Evolutionary conservation across 2,113 vertebrate genomes (phyloP), one percentile per base, ranked within the genome.

Genomic region (Sigmodon hispidus): DNA sequence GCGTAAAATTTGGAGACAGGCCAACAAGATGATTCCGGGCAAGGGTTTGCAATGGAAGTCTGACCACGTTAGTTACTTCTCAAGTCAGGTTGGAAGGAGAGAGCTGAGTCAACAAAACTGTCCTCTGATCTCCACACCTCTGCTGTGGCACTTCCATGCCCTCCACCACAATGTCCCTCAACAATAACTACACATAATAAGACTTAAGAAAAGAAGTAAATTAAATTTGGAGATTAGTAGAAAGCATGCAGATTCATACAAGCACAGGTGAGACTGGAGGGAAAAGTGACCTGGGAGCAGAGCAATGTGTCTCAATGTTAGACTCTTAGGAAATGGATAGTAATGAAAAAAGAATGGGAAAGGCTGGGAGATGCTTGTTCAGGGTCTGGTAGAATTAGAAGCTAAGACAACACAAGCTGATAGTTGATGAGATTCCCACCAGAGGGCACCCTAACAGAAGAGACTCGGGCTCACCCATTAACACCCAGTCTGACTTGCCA

Each of bases 381-480:
- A 57, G 31, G 63, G 17, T 43, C 16, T 29, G 72, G 17, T 34
- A 22, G 7, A 3, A 48, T 86, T 43, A 34, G 69, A 61, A 34
- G 5, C 36, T 63, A 45, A 91, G 48, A 36, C n/a, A 12, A 40
- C 17, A n/a, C 3, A 5, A 5, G 31, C 29, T 1, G 73, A 83
- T 52, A 61, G 76, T 50, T 11, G 72, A 61, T 73, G 55, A 69
- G 29, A 79, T 34, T 43, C 24, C 85, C 97, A 95, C 96, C 85
- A 97, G 95, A 96, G 93, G 91, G 95, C 40, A 3, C 84, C 70
- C 91, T 89, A 94, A 91, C 50, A 85, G 85, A 94, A 96, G 77
- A 69, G 89, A 94, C 40, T 65, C 48, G 3, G 0, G 40, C 52
- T 91, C 69, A 11, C 50, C 75, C 48, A 10, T 29, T 94, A 21